phyloP scores from a whole-genome alignment of 2,888 invertebrate genomes.

The Drosophila mercatorum region DNA sequence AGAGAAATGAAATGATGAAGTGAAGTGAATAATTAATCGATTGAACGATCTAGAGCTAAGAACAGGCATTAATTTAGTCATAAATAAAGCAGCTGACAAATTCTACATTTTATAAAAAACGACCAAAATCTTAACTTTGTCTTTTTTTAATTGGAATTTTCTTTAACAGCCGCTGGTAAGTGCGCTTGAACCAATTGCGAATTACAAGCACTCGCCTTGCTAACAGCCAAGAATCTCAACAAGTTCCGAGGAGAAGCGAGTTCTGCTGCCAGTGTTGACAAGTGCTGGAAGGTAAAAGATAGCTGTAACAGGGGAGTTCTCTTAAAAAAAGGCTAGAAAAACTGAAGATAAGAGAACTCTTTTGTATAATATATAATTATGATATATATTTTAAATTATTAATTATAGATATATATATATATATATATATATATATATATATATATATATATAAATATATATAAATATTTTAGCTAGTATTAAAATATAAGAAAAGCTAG shows the following conservation, averaged over 20 bases:
- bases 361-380: neutral
- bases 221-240: constrained; percentile 21
- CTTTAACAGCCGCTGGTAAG: neutral
- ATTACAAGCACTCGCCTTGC: constrained; percentile 36
- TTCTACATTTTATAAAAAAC: constrained; percentile 76
- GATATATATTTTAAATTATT: neutral
- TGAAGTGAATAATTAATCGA: constrained; percentile 35
- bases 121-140: neutral
- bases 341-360: neutral
- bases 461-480: neutral
- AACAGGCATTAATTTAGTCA: constrained; percentile 35
- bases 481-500: neutral
- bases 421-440: neutral
- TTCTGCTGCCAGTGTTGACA: neutral
- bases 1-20: neutral
- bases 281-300: no score
- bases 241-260: neutral
- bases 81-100: constrained; percentile 67
- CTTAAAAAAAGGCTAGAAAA: neutral
- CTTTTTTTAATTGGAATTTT: constrained; percentile 18
- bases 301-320: neutral
- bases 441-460: neutral
- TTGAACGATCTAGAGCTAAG: constrained; percentile 65
- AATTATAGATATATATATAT: neutral
- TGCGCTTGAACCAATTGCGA: constrained; percentile 38